Base-by-base conservation (phyloP, 1,140 invertebrate genomes). In the Drosophila lacteicornis region DNA sequence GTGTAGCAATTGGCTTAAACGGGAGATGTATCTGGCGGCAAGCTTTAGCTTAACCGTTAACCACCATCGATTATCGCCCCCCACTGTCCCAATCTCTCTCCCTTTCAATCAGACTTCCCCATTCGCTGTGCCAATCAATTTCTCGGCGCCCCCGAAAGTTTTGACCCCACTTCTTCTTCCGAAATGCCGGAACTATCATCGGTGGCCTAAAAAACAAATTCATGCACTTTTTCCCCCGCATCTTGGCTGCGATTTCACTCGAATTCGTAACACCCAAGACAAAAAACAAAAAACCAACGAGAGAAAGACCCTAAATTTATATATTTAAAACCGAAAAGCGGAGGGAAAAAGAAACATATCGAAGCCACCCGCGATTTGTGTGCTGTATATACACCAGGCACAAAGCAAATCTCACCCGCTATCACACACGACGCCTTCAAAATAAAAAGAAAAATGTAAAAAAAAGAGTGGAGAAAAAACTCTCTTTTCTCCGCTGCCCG, bases 361-460 rank as follows among this genome's bases (percentile, higher is more conserved):
- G 84, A 87, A 88, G 77, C 84, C 84, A 88, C 84, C 84, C 84
- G 84, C 84, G 85, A 84, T 80, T 79, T 86, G 66, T 79, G 65
- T 77, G 76, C 43, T 71, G 60, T 74, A 47, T 58, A 56, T 47
- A 67, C 57, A 62, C n/a, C 36, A 36, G 51, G 33, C 51, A 55
- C 51, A 55, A 55, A 55, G 51, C 69, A 74, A 79, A 82, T 86
- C 82, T 87, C 83, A 79, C 83, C 70, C 77, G 76, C 82, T 87
- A 82, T 80, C 83, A 82, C 63, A 86, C 81, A 85, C 77, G 79
- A 53, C 71, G 49, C 42, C 67, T 38, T 19, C 43, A 47, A 63
- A 55, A 55, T 55, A 38, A 55, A 55, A 55, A 55, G 53, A 55
- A 55, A 55, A 55, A 55, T 55, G 19, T 55, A 22, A 13, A 55